phyloP scores from a whole-genome alignment of 1,140 invertebrate genomes.

The Lithobius niger region DNA sequence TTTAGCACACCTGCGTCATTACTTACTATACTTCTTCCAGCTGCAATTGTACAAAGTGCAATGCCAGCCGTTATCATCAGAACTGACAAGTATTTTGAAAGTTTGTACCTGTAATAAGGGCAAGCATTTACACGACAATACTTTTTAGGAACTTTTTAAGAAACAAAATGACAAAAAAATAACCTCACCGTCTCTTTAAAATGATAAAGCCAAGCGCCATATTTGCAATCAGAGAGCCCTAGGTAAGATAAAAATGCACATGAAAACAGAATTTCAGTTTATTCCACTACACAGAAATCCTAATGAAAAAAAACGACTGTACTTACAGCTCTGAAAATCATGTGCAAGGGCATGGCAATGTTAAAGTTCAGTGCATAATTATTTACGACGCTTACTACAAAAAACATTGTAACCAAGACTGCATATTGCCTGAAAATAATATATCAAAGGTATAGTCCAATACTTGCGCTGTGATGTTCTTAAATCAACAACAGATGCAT shows the following conservation, averaged over 20 bases:
- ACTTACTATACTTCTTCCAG: constrained; percentile 47
- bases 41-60: constrained; percentile 78
- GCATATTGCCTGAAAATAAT: constrained; percentile 57
- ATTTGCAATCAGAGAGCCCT: constrained; percentile 93
- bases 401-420: constrained; percentile 77
- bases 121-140: constrained; percentile 4
- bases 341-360: constrained; percentile 94
- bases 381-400: constrained; percentile 80
- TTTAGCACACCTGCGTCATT: no score
- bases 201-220: constrained; percentile 90
- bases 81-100: constrained; percentile 82
- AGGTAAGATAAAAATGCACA: constrained; percentile 25
- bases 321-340: constrained; percentile 93
- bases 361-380: constrained; percentile 96
- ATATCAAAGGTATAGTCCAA: no score
- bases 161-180: constrained; percentile 2
- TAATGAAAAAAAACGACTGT: constrained; percentile 8
- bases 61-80: constrained; percentile 86
- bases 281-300: constrained; percentile 9
- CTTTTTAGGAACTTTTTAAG: not conserved
- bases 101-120: constrained; percentile 42
- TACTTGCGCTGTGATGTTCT: no score
- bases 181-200: constrained; percentile 50
- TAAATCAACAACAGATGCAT: no score
- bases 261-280: constrained; percentile 6